Evolutionary conservation across 1,140 invertebrate species (phyloP), one percentile per base, ranked within the genome.

Genomic region (Bombus affinis): DNA sequence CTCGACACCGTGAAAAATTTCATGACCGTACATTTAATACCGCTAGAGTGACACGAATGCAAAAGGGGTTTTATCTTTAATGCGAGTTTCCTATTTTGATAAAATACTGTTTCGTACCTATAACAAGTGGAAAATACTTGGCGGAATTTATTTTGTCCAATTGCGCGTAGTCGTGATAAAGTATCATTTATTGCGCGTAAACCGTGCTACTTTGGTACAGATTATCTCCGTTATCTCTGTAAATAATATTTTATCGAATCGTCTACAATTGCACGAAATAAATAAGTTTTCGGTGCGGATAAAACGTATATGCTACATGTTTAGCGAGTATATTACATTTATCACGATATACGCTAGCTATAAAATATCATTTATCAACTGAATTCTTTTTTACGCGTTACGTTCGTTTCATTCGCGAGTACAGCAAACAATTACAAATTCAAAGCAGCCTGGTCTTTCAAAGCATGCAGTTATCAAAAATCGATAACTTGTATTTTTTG

Each of bases 121-220:
- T 81, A 81, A 81, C 79, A 81, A 81, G 79, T 81, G 37, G 68
- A 81, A 73, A 81, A 81, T 81, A 71, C 72, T 81, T 81, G 37
- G 42, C 35, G 0, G 79, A 73, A 81, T 81, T 81, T 72, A 81
- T 72, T 72, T 81, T 47, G 12, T 42, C 79, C 47, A 81, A 81
- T 81, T 81, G 79, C 47, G 53, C 79, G 6, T 37, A 44, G 47
- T 81, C 59, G n/a, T 81, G 53, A 81, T 72, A 81, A 72, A 81
- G 79, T 81, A 59, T 32, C 79, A 62, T 81, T 81, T 72, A 62
- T 72, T 25, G 68, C 68, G 47, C 68, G 53, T 39, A 72, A 72
- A 72, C 79, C 47, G 53, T 57, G 37, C 47, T 35, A 81, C 53
- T 81, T 72, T 72, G 68, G 79, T 35, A 22, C 68, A 81, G 68